phyloP scores from a whole-genome alignment of 2,113 vertebrate genomes.

The Clarias macrocephalus region DNA sequence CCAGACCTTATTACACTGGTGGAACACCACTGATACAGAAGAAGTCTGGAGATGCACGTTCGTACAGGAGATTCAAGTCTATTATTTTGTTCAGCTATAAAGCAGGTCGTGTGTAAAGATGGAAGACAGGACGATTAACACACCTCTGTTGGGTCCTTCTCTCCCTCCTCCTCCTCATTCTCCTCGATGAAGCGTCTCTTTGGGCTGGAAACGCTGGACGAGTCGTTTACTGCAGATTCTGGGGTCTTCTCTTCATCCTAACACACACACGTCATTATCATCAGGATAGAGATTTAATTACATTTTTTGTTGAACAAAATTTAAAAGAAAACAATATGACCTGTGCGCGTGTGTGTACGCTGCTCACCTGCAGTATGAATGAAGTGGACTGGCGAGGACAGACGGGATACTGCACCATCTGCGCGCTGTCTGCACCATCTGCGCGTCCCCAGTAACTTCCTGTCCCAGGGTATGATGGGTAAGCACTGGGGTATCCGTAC shows the following conservation, averaged over 20 bases:
- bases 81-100: too few relatives aligned
- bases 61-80: too few relatives aligned
- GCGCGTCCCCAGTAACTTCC: slow-evolving; percentile 75
- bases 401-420: slow-evolving; percentile 79
- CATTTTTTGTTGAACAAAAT: too few relatives aligned
- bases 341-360: background rate
- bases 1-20: too few relatives aligned
- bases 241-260: slow-evolving; percentile 22
- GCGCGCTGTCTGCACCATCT: slow-evolving; percentile 55
- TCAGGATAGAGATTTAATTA: too few relatives aligned
- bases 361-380: slow-evolving; percentile 70
- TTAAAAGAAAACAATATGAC: too few relatives aligned
- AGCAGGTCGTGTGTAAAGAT: background rate
- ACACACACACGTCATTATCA: slow-evolving; percentile 41
- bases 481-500: slow-evolving; percentile 76
- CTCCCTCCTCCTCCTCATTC: slow-evolving; percentile 28
- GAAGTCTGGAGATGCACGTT: too few relatives aligned
- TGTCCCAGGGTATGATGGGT: slow-evolving; percentile 73
- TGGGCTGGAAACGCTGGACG: slow-evolving; percentile 61
- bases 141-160: slow-evolving; percentile 20
- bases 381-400: slow-evolving; percentile 72
- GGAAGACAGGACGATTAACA: background rate
- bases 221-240: slow-evolving; percentile 38
- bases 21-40: too few relatives aligned
- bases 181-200: slow-evolving; percentile 63